Evolutionary conservation across 2,888 invertebrate species (phyloP).

Genomic region (Choreutis nemorana): DNA sequence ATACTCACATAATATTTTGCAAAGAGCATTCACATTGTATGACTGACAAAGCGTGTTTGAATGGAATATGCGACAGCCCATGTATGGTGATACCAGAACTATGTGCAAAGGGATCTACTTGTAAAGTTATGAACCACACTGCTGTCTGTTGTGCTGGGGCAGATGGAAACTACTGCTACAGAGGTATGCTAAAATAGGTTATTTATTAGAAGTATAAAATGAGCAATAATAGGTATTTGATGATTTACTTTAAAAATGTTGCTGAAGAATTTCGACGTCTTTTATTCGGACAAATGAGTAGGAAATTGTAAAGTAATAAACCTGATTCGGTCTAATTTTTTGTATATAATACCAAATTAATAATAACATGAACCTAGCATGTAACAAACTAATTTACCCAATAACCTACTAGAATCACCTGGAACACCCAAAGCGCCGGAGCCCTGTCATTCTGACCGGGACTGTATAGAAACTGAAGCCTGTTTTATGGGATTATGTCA

Average conservation of each 20-base stretch:
- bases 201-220: too few relatives aligned
- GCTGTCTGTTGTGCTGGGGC: slow-evolving; percentile 71
- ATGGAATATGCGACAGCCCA: slow-evolving; percentile 70
- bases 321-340: too few relatives aligned
- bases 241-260: slow-evolving; percentile 2
- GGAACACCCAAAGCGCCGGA: slow-evolving; percentile 76
- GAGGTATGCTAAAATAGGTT: too few relatives aligned
- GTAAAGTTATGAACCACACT: slow-evolving; percentile 69
- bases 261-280: slow-evolving; percentile 16
- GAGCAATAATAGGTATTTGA: too few relatives aligned
- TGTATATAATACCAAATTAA: too few relatives aligned
- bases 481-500: slow-evolving; percentile 85
- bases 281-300: slow-evolving; percentile 60
- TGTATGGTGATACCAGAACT: slow-evolving; percentile 54
- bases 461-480: slow-evolving; percentile 84
- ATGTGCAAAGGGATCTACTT: slow-evolving; percentile 69
- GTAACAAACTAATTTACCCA: slow-evolving; percentile 45
- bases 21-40: slow-evolving; percentile 70
- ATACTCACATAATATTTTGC: slow-evolving; percentile 65
- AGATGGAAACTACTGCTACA: slow-evolving; percentile 66
- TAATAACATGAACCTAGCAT: slow-evolving; percentile 5
- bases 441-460: slow-evolving; percentile 83
- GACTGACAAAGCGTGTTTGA: slow-evolving; percentile 68
- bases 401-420: slow-evolving; percentile 71
- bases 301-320: slow-evolving; percentile 9